Percentiles rank a stretch among this genome's conserved stretches.
phyloP scores from a whole-genome alignment of 2,113 vertebrate species.

The Athene noctua region DNA sequence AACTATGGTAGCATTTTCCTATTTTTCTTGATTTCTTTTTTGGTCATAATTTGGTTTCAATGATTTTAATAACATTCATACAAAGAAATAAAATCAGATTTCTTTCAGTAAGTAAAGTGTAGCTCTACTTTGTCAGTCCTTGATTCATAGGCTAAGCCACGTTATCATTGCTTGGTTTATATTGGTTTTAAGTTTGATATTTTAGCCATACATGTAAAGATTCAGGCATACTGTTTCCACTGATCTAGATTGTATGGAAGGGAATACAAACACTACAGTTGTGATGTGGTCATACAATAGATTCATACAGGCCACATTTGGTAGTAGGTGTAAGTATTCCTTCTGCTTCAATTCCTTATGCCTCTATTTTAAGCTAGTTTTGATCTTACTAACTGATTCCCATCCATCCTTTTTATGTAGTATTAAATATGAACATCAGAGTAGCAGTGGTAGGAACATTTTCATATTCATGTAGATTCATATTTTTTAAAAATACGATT shows the following conservation, averaged over 20 bases:
- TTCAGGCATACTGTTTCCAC: background rate
- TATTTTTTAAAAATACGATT: background rate
- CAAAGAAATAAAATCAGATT: background rate
- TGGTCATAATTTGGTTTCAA: background rate
- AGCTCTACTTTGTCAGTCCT: background rate
- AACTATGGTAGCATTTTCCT: background rate
- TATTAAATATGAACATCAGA: background rate
- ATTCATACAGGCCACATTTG: conserved; percentile 7
- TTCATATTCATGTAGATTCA: background rate
- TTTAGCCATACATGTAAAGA: background rate
- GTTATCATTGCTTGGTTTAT: background rate
- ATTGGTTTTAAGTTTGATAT: background rate
- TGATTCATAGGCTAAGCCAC: background rate
- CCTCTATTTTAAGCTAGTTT: conserved; percentile 40
- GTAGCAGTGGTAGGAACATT: background rate
- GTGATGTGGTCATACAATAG: background rate
- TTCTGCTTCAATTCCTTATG: conserved; percentile 25
- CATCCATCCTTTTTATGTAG: background rate
- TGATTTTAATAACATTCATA: background rate
- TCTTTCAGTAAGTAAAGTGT: background rate
- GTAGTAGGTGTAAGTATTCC: background rate
- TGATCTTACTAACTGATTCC: conserved; percentile 25
- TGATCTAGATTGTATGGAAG: background rate
- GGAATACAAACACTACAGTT: background rate
- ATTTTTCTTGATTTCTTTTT: background rate